phyloP scores from a whole-genome alignment of 2,888 invertebrate species.

The Sarcophaga subvicina region DNA sequence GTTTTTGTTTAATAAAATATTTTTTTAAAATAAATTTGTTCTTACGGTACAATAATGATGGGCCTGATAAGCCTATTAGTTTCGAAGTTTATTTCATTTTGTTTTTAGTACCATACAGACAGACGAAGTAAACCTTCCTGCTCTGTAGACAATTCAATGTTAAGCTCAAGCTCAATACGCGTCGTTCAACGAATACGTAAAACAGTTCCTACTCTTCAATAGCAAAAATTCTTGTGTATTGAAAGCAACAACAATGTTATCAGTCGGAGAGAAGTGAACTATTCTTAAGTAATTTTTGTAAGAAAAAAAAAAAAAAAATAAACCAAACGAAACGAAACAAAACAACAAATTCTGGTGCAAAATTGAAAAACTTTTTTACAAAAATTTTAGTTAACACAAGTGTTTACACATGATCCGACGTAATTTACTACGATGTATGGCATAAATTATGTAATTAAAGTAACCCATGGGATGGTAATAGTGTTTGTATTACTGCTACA shows the following conservation, averaged over 20 bases:
- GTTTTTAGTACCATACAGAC: neutral
- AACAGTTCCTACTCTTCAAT: slow-evolving; percentile 30
- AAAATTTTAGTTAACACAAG: slow-evolving; percentile 26
- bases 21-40: no score
- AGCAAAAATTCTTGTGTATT: neutral
- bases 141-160: slow-evolving; percentile 57
- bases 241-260: slow-evolving; percentile 40
- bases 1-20: no score
- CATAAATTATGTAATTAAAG: neutral
- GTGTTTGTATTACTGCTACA: neutral
- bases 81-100: no score
- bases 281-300: slow-evolving; percentile 26
- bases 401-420: neutral
- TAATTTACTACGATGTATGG: neutral
- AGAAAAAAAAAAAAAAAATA: slow-evolving; percentile 8
- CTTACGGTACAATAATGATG: no score
- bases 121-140: slow-evolving; percentile 38
- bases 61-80: no score
- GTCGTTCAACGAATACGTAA: neutral
- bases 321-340: no score
- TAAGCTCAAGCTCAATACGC: slow-evolving; percentile 58
- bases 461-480: neutral
- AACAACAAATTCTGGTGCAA: slow-evolving; percentile 9
- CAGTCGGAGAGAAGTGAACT: slow-evolving; percentile 41
- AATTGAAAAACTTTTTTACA: neutral